phyloP scores from a whole-genome alignment of 2,113 vertebrate genomes.

The Azemiops feae region DNA sequence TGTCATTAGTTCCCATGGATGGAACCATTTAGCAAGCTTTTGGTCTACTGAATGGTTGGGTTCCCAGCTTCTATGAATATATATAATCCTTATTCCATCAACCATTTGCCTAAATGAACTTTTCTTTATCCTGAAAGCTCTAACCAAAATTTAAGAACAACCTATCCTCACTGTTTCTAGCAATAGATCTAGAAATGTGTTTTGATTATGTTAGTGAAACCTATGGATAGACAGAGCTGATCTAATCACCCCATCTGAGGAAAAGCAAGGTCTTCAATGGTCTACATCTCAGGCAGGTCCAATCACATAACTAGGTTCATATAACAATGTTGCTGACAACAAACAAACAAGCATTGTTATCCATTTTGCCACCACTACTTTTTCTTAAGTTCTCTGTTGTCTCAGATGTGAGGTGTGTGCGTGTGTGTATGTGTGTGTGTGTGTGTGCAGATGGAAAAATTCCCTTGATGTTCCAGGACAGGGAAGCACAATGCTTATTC shows the following conservation, averaged over 20 bases:
- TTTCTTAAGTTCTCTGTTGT: constrained; percentile 58
- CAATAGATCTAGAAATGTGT: neutral
- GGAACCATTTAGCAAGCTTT: neutral
- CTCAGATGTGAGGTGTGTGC: constrained; percentile 58
- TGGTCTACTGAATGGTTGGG: neutral
- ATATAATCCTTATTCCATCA: neutral
- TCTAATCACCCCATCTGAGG: neutral
- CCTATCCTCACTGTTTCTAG: neutral
- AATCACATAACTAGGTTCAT: neutral
- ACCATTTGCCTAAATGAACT: neutral
- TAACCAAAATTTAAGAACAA: neutral
- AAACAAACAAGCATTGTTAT: neutral
- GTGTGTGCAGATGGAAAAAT: constrained; percentile 54
- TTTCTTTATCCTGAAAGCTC: neutral
- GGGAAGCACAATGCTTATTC: constrained; percentile 64
- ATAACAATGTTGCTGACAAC: neutral
- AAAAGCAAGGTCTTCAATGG: neutral
- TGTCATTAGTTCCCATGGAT: neutral
- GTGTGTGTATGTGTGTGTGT: constrained; percentile 61
- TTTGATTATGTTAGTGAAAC: neutral
- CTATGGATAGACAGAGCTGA: neutral
- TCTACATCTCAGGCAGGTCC: neutral
- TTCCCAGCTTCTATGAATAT: neutral
- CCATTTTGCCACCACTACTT: constrained; percentile 14
- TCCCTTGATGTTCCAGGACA: constrained; percentile 67